These are phyloP conservation scores for Thymelicus sylvestris DNA, from an alignment of 2,888 invertebrate genomes.

Conservation along the genomic window DNA sequence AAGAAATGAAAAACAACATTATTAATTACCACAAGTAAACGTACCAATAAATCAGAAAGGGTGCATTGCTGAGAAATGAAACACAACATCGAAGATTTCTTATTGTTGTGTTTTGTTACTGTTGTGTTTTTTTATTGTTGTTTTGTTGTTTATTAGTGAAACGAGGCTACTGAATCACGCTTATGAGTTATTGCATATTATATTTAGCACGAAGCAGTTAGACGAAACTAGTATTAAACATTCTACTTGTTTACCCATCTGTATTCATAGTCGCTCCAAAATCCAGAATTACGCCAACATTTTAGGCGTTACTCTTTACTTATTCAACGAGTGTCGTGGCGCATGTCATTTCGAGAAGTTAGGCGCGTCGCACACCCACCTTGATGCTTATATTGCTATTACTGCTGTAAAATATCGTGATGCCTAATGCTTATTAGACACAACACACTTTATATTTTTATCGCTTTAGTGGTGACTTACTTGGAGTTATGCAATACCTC, in stretches of 20 bases:
- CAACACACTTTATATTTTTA: too few relatives aligned
- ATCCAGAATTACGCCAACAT: constrained; percentile 19
- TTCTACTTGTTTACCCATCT: constrained; percentile 14
- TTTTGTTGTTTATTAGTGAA: neutral
- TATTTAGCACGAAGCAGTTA: neutral
- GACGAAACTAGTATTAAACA: constrained; percentile 10
- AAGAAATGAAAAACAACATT: neutral
- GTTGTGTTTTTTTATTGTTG: neutral
- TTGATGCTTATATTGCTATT: constrained; percentile 2
- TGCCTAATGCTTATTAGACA: too few relatives aligned
- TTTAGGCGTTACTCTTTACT: constrained; percentile 19
- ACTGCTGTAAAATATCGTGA: neutral
- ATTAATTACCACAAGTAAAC: neutral
- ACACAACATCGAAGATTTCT: neutral
- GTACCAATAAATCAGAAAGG: neutral
- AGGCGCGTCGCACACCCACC: constrained; percentile 9
- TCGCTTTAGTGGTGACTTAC: too few relatives aligned
- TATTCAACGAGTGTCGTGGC: constrained; percentile 10
- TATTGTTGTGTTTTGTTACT: neutral
- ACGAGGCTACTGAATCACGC: neutral
- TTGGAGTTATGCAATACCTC: too few relatives aligned
- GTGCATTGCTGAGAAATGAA: neutral
- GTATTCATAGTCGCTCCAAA: constrained; percentile 16
- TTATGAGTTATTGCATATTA: neutral
- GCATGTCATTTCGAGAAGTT: constrained; percentile 17